phyloP scores from a whole-genome alignment of 2,113 vertebrate genomes.

The Poicephalus gulielmi region DNA sequence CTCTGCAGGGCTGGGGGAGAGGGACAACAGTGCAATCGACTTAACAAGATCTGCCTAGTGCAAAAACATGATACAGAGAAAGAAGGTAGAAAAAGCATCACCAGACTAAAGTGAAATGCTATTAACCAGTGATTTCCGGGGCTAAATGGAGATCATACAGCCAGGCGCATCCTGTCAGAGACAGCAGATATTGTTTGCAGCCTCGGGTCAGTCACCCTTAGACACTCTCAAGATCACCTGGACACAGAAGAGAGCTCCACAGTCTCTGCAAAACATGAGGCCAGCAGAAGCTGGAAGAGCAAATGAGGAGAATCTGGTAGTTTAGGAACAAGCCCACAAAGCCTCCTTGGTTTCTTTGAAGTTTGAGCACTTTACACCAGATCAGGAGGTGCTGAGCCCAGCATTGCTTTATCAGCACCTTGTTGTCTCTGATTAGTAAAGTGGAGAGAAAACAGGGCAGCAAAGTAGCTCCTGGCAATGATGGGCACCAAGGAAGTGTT shows the following conservation, averaged over 20 bases:
- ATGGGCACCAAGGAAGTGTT: background rate
- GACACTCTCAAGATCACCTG: background rate
- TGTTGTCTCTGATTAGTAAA: background rate
- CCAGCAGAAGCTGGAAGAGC: background rate
- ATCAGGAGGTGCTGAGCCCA: background rate
- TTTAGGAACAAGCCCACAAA: background rate
- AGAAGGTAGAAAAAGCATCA: slow-evolving; percentile 50
- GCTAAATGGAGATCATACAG: slow-evolving; percentile 18
- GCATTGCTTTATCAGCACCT: background rate
- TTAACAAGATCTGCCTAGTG: slow-evolving; percentile 60
- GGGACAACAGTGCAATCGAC: slow-evolving; percentile 63
- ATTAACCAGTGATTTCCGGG: slow-evolving; percentile 32
- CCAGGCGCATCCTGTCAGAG: background rate
- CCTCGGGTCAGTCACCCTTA: background rate
- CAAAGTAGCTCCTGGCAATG: background rate
- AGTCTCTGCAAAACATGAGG: background rate
- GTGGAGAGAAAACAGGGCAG: background rate
- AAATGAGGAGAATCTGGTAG: background rate
- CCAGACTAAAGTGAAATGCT: slow-evolving; percentile 43
- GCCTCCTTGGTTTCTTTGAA: background rate
- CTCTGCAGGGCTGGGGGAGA: slow-evolving; percentile 24
- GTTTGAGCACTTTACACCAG: background rate
- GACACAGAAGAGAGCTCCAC: background rate
- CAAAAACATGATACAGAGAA: slow-evolving; percentile 45
- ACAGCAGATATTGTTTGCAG: background rate